phyloP scores from a whole-genome alignment of 2,888 invertebrate species.

The Tinea semifulvella region DNA sequence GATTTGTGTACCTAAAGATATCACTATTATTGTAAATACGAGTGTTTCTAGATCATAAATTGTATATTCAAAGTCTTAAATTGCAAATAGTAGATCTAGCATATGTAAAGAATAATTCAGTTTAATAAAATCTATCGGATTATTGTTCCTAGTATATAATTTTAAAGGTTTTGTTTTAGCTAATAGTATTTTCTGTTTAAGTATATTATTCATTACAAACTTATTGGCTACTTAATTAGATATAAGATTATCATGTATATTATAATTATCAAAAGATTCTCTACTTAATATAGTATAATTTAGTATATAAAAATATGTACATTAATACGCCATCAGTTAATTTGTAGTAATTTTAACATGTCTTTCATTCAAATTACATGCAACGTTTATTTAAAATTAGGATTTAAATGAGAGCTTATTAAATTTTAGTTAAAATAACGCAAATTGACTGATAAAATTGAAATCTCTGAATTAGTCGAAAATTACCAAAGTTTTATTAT shows the following conservation, averaged over 20 bases:
- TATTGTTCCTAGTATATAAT: constrained; percentile 13
- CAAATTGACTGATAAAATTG: constrained; percentile 9
- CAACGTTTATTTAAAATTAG: constrained; percentile 4
- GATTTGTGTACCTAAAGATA: background rate
- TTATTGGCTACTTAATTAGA: background rate
- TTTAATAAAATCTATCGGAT: constrained; percentile 7
- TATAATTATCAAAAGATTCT: background rate
- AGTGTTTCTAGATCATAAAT: background rate
- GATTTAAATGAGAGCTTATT: constrained; percentile 6
- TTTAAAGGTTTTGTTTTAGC: background rate
- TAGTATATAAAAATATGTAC: constrained; percentile 3
- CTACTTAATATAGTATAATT: background rate
- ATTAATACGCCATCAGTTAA: background rate
- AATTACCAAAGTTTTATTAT: constrained; percentile 22
- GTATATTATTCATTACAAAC: background rate
- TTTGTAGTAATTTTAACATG: constrained; percentile 10
- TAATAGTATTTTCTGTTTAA: background rate
- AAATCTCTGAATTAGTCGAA: constrained; percentile 20
- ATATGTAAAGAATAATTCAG: constrained; percentile 4
- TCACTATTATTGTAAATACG: background rate
- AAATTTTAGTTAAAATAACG: constrained; percentile 8
- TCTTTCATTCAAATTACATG: background rate
- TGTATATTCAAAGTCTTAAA: background rate
- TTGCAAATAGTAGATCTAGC: background rate
- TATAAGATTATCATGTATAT: background rate